These are phyloP conservation scores for Brachypteracias leptosomus DNA, from an alignment of 2,113 vertebrate genomes.

Conservation along the genomic window DNA sequence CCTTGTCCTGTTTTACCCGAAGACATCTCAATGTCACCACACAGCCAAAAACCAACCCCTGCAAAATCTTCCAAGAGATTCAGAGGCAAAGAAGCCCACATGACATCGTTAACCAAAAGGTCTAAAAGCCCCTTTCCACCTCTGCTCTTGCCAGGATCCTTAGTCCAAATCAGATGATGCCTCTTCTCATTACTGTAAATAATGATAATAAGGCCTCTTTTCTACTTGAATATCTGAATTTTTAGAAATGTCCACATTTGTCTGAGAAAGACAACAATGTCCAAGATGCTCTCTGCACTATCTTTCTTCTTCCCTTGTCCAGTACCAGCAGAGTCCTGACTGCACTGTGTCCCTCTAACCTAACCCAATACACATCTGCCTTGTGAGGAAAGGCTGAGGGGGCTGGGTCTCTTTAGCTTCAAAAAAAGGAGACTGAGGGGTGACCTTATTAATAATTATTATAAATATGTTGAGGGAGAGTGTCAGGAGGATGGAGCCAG, in stretches of 20 bases:
- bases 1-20: neutral
- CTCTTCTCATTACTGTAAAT: neutral
- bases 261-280: neutral
- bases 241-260: neutral
- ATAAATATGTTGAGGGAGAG: too few species aligned
- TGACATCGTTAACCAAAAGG: neutral
- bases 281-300: neutral
- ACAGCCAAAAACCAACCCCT: neutral
- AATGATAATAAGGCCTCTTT: neutral
- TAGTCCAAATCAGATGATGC: neutral
- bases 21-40: neutral
- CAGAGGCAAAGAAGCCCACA: rapidly evolving
- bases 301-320: neutral
- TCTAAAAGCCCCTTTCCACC: neutral
- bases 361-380: too few species aligned
- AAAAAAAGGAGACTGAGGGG: too few species aligned
- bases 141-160: neutral
- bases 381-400: too few species aligned
- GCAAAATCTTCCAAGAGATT: neutral
- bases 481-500: too few species aligned
- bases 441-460: too few species aligned
- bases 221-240: neutral
- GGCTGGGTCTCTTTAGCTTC: too few species aligned
- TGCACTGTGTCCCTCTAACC: neutral
- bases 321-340: neutral